Conservation (phyloP, 2,888 invertebrate species). For the Podabrus alpinus region DNA sequence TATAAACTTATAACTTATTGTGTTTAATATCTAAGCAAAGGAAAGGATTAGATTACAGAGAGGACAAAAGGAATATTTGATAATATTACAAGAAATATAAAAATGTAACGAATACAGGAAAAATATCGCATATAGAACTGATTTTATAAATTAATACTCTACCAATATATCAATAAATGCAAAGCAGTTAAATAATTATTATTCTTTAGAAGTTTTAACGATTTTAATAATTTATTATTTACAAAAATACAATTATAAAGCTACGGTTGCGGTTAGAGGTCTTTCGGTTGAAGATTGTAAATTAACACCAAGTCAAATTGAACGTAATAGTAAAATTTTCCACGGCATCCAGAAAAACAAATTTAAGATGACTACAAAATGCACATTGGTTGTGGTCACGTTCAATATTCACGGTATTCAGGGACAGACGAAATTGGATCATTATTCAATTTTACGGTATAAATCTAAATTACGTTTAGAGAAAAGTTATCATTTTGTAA, state of each 20-base stretch:
- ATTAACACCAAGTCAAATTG: conserved; percentile 7
- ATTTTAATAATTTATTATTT: not conserved
- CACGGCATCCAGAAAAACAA: conserved; percentile 11
- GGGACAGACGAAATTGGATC: conserved; percentile 12
- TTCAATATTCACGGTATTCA: conserved; percentile 9
- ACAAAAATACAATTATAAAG: conserved; percentile 9
- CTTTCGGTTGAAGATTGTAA: not conserved
- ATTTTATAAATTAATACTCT: not conserved
- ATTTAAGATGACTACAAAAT: conserved; percentile 17
- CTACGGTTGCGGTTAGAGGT: conserved; percentile 6
- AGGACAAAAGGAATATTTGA: not conserved
- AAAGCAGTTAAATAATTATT: too few relatives aligned
- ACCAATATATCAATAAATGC: not conserved
- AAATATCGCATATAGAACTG: not conserved
- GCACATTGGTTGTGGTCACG: conserved; percentile 18
- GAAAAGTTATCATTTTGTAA: not conserved
- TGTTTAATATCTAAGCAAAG: not conserved
- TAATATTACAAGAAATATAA: not conserved
- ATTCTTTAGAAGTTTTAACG: not conserved
- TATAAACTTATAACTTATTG: too few relatives aligned
- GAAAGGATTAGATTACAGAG: not conserved
- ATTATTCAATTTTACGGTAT: conserved; percentile 20
- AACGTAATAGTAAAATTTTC: conserved; percentile 9
- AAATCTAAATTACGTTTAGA: conserved; percentile 4
- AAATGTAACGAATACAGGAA: too few relatives aligned